phyloP scores from a whole-genome alignment of 2,888 invertebrate species.

The Lepetodrilus schrolli region DNA sequence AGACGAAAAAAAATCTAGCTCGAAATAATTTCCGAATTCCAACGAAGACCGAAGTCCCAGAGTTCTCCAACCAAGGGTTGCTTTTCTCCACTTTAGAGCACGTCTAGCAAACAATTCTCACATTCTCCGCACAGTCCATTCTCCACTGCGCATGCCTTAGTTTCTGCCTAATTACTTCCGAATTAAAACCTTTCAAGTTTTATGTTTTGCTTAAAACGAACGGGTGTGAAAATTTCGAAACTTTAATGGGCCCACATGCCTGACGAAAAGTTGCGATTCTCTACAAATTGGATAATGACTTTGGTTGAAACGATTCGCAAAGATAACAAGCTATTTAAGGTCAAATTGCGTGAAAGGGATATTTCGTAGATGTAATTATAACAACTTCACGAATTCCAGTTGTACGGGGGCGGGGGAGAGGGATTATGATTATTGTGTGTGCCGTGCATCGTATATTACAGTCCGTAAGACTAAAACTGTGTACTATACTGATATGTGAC shows the following conservation, averaged over 20 bases:
- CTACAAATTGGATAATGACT: too few species aligned
- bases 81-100: neutral
- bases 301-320: too few species aligned
- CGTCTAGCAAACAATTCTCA: neutral
- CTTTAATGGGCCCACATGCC: too few species aligned
- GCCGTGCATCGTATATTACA: too few species aligned
- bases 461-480: too few species aligned
- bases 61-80: neutral
- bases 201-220: neutral
- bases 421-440: too few species aligned
- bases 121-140: conserved; percentile 8
- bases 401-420: too few species aligned
- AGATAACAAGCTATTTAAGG: too few species aligned
- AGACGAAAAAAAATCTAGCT: neutral
- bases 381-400: too few species aligned
- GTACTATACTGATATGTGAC: too few species aligned
- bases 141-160: conserved; percentile 15
- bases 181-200: neutral
- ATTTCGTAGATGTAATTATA: too few species aligned
- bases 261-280: neutral
- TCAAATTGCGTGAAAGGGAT: too few species aligned
- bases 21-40: neutral
- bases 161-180: conserved; percentile 21
- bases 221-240: conserved; percentile 18
- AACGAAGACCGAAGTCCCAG: neutral